Evolutionary conservation across 2,797 vertebrate species (phyloP).

Genomic region (Pagetopsis macropterus): DNA sequence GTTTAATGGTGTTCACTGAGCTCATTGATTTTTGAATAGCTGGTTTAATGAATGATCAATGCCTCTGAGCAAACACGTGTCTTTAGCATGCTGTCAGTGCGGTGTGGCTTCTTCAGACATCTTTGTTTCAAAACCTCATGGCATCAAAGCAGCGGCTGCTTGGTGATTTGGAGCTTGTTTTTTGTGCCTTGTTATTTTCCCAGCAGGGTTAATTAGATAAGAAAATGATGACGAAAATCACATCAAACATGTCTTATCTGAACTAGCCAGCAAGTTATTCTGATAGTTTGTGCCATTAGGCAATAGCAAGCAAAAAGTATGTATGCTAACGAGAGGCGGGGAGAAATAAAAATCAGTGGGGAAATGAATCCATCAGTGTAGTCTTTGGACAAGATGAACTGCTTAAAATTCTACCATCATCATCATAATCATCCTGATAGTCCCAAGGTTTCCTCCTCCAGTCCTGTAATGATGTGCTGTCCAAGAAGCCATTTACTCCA

Average conservation of each 20-base stretch:
- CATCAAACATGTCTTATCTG: slow-evolving; percentile 64
- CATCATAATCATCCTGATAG: slow-evolving; percentile 63
- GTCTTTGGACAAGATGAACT: slow-evolving; percentile 48
- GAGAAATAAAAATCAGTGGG: slow-evolving; percentile 17
- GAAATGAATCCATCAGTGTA: slow-evolving; percentile 37
- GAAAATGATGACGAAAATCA: slow-evolving; percentile 62
- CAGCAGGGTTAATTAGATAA: slow-evolving; percentile 62
- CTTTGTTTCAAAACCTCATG: slow-evolving; percentile 27
- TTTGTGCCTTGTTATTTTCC: slow-evolving; percentile 23
- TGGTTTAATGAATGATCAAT: slow-evolving; percentile 49
- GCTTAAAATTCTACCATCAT: slow-evolving; percentile 64
- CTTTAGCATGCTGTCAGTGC: slow-evolving; percentile 23
- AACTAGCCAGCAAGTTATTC: slow-evolving; percentile 57
- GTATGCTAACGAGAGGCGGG: slow-evolving; percentile 62
- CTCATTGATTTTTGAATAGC: slow-evolving; percentile 44
- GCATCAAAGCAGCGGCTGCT: slow-evolving; percentile 37
- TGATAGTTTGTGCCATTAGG: slow-evolving; percentile 54
- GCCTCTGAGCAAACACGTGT: slow-evolving; percentile 33
- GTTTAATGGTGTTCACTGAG: slow-evolving; percentile 28
- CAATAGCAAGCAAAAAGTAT: slow-evolving; percentile 24
- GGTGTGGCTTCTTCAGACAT: slow-evolving; percentile 20
- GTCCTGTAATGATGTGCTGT: slow-evolving; percentile 59
- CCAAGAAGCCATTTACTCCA: slow-evolving; percentile 66
- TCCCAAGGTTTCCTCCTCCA: slow-evolving; percentile 43
- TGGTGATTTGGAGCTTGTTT: slow-evolving; percentile 42